Conservation (phyloP, 2,113 vertebrate species). For the Zootoca vivipara region DNA sequence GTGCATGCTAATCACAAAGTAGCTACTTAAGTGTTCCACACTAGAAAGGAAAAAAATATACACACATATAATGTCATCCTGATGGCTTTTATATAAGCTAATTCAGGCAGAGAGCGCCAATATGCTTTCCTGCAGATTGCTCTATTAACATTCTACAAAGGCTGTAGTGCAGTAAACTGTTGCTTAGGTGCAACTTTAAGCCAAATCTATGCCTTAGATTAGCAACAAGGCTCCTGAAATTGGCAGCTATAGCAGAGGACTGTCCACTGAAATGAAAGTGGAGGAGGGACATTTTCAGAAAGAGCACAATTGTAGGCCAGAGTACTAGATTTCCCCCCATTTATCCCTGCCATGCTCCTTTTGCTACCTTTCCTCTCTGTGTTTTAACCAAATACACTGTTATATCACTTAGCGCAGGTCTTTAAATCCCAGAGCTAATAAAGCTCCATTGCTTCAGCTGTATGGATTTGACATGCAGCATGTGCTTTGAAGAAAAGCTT, state of each 20-base stretch:
- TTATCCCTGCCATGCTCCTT: constrained; percentile 46
- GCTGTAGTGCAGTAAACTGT: not conserved
- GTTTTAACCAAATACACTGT: constrained; percentile 66
- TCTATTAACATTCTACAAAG: not conserved
- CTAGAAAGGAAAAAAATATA: constrained; percentile 57
- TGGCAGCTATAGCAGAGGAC: not conserved
- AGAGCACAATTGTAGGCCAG: constrained; percentile 34
- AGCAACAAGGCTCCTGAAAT: not conserved
- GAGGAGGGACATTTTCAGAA: constrained; percentile 46
- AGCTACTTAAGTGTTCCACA: constrained; percentile 22
- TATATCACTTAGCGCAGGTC: constrained; percentile 64
- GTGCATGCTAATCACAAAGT: not conserved
- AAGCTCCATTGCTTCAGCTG: constrained; percentile 69
- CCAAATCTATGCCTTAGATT: not conserved
- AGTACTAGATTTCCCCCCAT: not conserved
- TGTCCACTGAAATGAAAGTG: not conserved
- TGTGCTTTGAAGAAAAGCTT: constrained; percentile 66
- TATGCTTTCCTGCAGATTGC: not conserved
- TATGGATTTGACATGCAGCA: constrained; percentile 69
- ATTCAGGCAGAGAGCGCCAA: not conserved
- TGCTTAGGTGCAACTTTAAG: constrained; percentile 35
- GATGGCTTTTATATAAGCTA: not conserved
- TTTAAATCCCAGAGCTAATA: constrained; percentile 77
- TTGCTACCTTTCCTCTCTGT: constrained; percentile 12
- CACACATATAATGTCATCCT: not conserved